Percentiles rank a stretch among this genome's conserved stretches.
phyloP scores from a whole-genome alignment of 2,113 vertebrate genomes.

The Dolichallabes microphthalmus region DNA sequence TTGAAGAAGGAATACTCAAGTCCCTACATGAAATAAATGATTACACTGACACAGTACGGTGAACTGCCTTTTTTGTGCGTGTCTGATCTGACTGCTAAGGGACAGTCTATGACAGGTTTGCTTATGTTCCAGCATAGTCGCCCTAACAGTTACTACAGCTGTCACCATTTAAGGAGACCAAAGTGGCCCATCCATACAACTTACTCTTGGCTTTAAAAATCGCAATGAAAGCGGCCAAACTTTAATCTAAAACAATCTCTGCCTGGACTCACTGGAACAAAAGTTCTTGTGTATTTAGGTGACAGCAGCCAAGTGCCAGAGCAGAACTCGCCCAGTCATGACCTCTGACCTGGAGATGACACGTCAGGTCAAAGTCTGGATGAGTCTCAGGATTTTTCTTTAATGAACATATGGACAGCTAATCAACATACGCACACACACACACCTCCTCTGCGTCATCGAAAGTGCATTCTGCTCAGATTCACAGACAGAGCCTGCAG shows the following conservation, averaged over 20 bases:
- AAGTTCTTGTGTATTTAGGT: neutral
- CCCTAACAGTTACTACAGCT: neutral
- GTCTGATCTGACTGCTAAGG: neutral
- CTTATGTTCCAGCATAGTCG: neutral
- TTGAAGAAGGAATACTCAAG: neutral
- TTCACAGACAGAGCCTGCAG: neutral
- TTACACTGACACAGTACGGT: neutral
- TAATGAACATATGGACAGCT: slow-evolving; percentile 63
- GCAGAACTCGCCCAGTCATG: neutral
- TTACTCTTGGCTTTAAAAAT: neutral
- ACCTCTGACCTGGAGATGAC: neutral
- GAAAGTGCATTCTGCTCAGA: slow-evolving; percentile 26
- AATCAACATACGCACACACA: slow-evolving; percentile 48
- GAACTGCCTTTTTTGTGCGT: neutral
- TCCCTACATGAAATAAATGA: neutral
- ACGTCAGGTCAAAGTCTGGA: neutral
- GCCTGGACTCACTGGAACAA: neutral
- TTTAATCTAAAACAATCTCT: slow-evolving; percentile 23
- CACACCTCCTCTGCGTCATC: neutral
- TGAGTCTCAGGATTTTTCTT: slow-evolving; percentile 25
- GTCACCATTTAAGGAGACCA: neutral
- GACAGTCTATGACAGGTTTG: neutral
- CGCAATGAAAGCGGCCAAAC: neutral
- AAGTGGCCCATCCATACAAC: neutral
- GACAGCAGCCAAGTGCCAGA: neutral